Conservation (phyloP, 2,113 vertebrate species). For the Mandrillus leucophaeus region DNA sequence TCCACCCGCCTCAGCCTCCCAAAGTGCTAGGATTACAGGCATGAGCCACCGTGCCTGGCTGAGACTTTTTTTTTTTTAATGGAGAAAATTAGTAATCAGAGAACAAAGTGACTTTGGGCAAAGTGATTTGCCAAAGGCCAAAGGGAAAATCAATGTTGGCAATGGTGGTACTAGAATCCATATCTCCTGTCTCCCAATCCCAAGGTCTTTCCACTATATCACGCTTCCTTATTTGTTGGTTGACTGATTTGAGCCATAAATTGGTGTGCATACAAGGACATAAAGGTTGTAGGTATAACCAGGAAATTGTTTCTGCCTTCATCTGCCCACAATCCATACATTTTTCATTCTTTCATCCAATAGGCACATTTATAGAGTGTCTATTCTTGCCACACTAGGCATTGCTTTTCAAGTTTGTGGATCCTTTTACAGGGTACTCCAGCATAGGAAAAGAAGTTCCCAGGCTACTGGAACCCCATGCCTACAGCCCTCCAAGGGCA, state of each 20-base stretch:
- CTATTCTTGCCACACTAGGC: background rate
- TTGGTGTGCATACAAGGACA: background rate
- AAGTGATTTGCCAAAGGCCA: background rate
- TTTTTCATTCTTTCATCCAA: background rate
- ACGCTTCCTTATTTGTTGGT: background rate
- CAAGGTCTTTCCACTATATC: background rate
- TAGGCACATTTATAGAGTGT: background rate
- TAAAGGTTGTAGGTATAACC: background rate
- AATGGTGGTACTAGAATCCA: background rate
- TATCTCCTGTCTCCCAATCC: background rate
- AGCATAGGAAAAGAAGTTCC: background rate
- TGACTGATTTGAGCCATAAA: background rate
- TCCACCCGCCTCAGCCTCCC: too few species aligned
- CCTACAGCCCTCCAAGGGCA: background rate
- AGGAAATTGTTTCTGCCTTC: conserved; percentile 3
- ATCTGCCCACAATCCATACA: background rate
- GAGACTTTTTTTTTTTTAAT: background rate
- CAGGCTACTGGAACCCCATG: background rate
- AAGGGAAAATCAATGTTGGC: background rate
- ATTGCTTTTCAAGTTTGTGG: background rate
- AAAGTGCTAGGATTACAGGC: too few species aligned
- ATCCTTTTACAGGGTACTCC: background rate
- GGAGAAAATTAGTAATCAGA: background rate
- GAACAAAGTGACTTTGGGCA: background rate
- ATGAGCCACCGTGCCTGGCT: too few species aligned